Percentiles rank a stretch among this genome's conserved stretches.
Conservation (phyloP, 2,113 vertebrate genomes). For the Lethenteron reissneri region DNA sequence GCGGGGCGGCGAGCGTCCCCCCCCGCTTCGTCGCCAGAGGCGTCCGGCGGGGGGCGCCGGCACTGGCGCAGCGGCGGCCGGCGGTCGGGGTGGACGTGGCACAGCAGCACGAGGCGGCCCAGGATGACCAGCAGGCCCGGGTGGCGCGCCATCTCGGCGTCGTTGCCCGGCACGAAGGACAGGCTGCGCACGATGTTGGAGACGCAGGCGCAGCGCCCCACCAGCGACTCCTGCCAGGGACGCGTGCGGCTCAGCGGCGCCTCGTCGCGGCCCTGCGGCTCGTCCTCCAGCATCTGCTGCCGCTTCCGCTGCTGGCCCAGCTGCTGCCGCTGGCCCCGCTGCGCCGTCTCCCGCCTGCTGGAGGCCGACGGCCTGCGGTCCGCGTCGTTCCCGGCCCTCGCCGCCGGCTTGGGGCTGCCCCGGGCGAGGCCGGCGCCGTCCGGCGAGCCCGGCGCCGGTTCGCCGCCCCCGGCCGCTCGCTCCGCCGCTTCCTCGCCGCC, state of each 20-base stretch:
- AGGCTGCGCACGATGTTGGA: conserved; percentile 95
- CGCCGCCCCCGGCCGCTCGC: conserved; percentile 16
- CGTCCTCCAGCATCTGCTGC: conserved; percentile 66
- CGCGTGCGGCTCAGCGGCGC: conserved; percentile 63
- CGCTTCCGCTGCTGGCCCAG: conserved; percentile 16
- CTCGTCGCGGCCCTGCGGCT: conserved; percentile 97
- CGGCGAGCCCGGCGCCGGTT: conserved; percentile 26
- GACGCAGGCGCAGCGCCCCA: conserved; percentile 72
- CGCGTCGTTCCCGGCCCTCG: too few species aligned
- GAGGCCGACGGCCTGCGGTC: neutral
- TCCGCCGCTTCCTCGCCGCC: conserved; percentile 38
- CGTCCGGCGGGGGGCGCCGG: neutral
- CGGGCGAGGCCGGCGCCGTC: too few species aligned
- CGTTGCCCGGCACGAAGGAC: conserved; percentile 87
- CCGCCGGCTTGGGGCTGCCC: too few species aligned
- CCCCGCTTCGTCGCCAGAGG: neutral
- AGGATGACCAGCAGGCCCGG: conserved; percentile 75
- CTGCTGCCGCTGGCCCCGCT: neutral
- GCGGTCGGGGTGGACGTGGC: conserved; percentile 84
- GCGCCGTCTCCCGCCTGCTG: neutral
- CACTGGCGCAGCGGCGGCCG: conserved; percentile 29
- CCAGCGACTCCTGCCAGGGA: conserved; percentile 86
- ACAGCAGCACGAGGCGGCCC: conserved; percentile 73
- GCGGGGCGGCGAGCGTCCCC: too few species aligned
- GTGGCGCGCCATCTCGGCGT: conserved; percentile 95